Base-by-base conservation (phyloP, 2,113 vertebrate species). In the Microtus montanus region DNA sequence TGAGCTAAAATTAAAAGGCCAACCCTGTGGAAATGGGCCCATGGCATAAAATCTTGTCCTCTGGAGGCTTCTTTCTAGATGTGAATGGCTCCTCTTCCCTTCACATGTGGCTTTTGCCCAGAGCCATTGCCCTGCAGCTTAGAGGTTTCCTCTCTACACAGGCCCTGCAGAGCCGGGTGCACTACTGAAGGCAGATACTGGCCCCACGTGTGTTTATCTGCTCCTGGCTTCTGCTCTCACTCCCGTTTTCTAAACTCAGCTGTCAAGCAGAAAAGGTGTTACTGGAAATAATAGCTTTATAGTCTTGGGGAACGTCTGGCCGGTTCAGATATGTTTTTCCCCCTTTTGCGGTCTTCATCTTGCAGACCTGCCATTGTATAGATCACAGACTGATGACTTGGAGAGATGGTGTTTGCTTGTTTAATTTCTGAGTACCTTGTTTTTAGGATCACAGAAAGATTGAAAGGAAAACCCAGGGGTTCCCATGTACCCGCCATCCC, bases 131-230 rank as follows among this genome's bases (percentile, higher is more conserved):
- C 15, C n/a, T 38, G 19, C 7, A 35, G 7, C 24, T 49, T 13
- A 11, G 47, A 77, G 44, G 44, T 38, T 80, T 41, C 2, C 2
- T 0, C 4, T 22, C 7, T 0, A 19, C 3, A 1, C 14, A 0
- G n/a, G 20, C 7, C 30, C 17, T 63, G 12, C 52, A 79, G 52
- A 49, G 28, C 24, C 49, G 20, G 2, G 0, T 17, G 30, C 47
- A 8, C 14, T 7, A 12, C 14, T 1, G 6, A 78, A 5, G 20
- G 26, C n/a, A 4, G 73, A 41, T 10, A 1, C 15, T 33, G 5
- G 11, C 20, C 41, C 38, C 17, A 7, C 2, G 0, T 19, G 38
- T 9, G 5, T 9, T 22, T 49, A 5, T 22, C n/a, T 24, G 49
- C 1, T 58, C 54, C 73, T 9, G 4, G 19, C 52, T 22, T 61